Percentiles rank a stretch among this genome's conserved stretches.
These are phyloP conservation scores for Drosophila punjabiensis DNA, from an alignment of 1,140 invertebrate genomes.

Conservation along the genomic window DNA sequence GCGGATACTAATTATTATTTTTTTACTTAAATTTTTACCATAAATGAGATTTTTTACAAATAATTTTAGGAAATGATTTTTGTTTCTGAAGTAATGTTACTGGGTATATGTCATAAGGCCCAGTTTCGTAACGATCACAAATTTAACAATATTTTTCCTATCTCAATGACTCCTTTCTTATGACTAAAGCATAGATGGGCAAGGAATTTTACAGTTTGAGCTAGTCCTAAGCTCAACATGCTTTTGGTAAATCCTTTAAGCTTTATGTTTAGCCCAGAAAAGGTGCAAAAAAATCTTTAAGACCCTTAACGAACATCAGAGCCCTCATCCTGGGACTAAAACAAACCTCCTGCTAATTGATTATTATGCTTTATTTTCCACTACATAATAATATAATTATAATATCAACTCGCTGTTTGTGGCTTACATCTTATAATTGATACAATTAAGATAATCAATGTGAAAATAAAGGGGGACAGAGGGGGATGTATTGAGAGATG, in stretches of 20 bases:
- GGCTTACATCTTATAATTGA: slow-evolving; percentile 68
- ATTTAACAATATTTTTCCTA: too few relatives aligned
- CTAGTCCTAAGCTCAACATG: too few relatives aligned
- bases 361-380: slow-evolving; percentile 47
- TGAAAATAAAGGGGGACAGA: slow-evolving; percentile 23
- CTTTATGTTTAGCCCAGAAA: too few relatives aligned
- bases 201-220: too few relatives aligned
- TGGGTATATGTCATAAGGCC: background rate
- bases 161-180: too few relatives aligned
- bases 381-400: slow-evolving; percentile 26
- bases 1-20: background rate
- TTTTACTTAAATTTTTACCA: background rate
- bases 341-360: background rate
- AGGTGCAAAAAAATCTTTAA: too few relatives aligned
- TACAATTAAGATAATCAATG: slow-evolving; percentile 64
- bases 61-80: background rate
- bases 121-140: too few relatives aligned
- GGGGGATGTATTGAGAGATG: slow-evolving; percentile 7
- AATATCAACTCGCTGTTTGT: slow-evolving; percentile 40
- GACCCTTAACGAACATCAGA: background rate
- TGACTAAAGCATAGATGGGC: too few relatives aligned
- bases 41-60: background rate
- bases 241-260: too few relatives aligned
- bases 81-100: background rate
- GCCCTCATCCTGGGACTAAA: background rate